Percentiles rank a stretch among this genome's conserved stretches.
phyloP scores from a whole-genome alignment of 2,113 vertebrate species.

The Aspiorhynchus laticeps region DNA sequence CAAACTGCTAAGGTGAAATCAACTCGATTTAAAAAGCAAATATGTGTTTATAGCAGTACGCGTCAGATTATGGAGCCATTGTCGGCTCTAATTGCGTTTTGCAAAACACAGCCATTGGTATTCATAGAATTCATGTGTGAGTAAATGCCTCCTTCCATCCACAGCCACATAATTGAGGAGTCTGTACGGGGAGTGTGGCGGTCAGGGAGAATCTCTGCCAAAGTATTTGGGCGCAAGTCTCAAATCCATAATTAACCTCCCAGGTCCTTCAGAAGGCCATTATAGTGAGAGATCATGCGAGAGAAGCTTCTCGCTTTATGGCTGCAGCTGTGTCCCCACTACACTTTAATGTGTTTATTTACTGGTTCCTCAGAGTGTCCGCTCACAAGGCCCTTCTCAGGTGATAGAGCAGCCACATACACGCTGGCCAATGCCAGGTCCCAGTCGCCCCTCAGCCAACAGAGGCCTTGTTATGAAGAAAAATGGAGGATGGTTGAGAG shows the following conservation, averaged over 20 bases:
- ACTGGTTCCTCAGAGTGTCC: constrained; percentile 66
- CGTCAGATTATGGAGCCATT: constrained; percentile 65
- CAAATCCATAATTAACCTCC: constrained; percentile 77
- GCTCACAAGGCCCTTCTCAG: constrained; percentile 54
- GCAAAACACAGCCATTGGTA: constrained; percentile 72
- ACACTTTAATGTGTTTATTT: constrained; percentile 73
- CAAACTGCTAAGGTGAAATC: constrained; percentile 53
- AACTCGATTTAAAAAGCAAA: constrained; percentile 72
- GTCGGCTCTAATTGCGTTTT: constrained; percentile 74
- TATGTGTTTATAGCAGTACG: constrained; percentile 64
- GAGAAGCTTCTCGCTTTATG: constrained; percentile 63
- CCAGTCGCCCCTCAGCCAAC: constrained; percentile 50
- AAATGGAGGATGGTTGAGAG: constrained; percentile 50
- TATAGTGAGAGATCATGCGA: constrained; percentile 61
- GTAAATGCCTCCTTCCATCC: constrained; percentile 70
- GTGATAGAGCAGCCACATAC: constrained; percentile 58
- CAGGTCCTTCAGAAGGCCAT: constrained; percentile 67
- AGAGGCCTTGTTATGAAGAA: constrained; percentile 62
- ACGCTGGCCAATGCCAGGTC: constrained; percentile 22
- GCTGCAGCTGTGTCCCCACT: constrained; percentile 66
- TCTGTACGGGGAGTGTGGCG: constrained; percentile 52
- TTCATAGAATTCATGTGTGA: constrained; percentile 73
- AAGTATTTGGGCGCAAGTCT: constrained; percentile 68
- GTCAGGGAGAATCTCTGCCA: constrained; percentile 60
- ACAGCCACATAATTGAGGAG: constrained; percentile 70